Evolutionary conservation across 2,888 invertebrate species (phyloP).

Genomic region (Xylota sylvarum): DNA sequence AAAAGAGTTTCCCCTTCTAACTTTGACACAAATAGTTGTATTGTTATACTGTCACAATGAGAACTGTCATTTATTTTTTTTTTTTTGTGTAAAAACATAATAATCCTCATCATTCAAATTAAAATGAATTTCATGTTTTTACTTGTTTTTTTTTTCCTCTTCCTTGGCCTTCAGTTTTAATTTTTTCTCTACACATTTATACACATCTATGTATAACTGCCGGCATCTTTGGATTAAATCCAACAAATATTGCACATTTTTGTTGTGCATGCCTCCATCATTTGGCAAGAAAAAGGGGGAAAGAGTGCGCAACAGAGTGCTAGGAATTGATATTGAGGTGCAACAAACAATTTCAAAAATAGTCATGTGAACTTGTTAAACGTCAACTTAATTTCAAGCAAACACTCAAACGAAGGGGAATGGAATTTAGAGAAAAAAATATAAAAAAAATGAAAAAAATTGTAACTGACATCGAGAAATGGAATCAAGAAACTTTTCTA

Average conservation of each 20-base stretch:
- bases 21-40: neutral
- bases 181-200: slow-evolving; percentile 1
- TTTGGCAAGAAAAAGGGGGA: neutral
- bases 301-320: slow-evolving; percentile 4
- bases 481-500: slow-evolving; percentile 4
- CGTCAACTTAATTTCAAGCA: slow-evolving; percentile 18
- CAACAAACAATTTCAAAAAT: slow-evolving; percentile 18
- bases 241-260: slow-evolving; percentile 26
- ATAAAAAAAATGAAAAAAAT: no score
- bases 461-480: neutral
- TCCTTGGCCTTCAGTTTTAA: slow-evolving; percentile 21
- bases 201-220: slow-evolving; percentile 11
- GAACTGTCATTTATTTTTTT: neutral
- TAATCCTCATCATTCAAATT: slow-evolving; percentile 18
- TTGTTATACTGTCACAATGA: slow-evolving; percentile 7
- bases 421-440: no score
- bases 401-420: neutral
- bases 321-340: neutral
- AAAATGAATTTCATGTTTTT: slow-evolving; percentile 28
- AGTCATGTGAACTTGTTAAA: slow-evolving; percentile 38
- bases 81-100: neutral
- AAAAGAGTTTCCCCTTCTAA: neutral
- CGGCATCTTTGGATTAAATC: slow-evolving; percentile 34
- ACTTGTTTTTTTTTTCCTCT: slow-evolving; percentile 1
- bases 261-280: slow-evolving; percentile 16